These are phyloP conservation scores for Columba janthina DNA, from an alignment of 2,113 vertebrate genomes.

Conservation along the genomic window DNA sequence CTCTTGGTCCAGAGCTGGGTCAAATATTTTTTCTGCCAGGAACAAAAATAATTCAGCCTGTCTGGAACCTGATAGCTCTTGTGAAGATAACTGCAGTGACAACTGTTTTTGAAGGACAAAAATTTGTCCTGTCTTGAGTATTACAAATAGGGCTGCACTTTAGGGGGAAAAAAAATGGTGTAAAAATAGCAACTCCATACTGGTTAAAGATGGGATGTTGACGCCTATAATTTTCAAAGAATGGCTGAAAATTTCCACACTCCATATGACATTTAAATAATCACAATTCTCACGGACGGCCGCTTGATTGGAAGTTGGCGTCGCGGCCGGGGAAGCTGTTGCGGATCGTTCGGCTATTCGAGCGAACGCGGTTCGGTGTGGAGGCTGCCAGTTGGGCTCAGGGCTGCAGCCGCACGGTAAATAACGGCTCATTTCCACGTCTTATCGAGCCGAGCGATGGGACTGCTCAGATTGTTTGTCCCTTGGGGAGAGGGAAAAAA, in stretches of 20 bases:
- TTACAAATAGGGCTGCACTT: slow-evolving; percentile 69
- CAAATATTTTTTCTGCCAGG: slow-evolving; percentile 70
- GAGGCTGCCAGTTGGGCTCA: neutral
- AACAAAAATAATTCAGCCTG: slow-evolving; percentile 76
- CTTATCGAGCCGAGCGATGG: slow-evolving; percentile 42
- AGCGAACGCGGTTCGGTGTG: neutral
- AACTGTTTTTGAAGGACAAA: slow-evolving; percentile 80
- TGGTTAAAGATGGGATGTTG: slow-evolving; percentile 45
- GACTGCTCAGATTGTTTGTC: slow-evolving; percentile 41
- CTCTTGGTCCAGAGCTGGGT: slow-evolving; percentile 73
- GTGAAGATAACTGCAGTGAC: slow-evolving; percentile 73
- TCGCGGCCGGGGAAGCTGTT: neutral
- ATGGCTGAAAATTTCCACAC: neutral
- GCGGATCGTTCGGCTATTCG: neutral
- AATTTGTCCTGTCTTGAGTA: slow-evolving; percentile 69
- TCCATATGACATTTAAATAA: slow-evolving; percentile 48
- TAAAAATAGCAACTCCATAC: slow-evolving; percentile 43
- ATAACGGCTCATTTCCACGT: slow-evolving; percentile 59
- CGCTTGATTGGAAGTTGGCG: neutral
- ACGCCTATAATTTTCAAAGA: slow-evolving; percentile 61
- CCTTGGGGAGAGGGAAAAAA: slow-evolving; percentile 44
- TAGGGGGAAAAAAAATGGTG: neutral
- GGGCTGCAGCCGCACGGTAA: slow-evolving; percentile 21
- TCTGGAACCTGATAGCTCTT: slow-evolving; percentile 78
- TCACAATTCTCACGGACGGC: neutral